These are phyloP conservation scores for Passer montanus DNA, from an alignment of 2,113 vertebrate genomes.

Conservation along the genomic window DNA sequence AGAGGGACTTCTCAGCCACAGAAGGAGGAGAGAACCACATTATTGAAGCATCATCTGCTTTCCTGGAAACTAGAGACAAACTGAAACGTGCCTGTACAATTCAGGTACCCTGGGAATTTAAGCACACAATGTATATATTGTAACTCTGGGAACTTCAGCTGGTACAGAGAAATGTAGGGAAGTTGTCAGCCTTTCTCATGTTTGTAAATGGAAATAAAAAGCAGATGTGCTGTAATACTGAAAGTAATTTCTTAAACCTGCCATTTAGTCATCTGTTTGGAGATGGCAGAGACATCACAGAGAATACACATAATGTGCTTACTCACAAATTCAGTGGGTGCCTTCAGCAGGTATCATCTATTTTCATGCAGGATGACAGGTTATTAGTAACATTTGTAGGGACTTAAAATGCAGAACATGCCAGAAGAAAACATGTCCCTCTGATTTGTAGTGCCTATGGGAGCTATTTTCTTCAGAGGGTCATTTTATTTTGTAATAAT, in stretches of 20 bases:
- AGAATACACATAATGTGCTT: not conserved
- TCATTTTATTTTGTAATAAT: conserved; percentile 82
- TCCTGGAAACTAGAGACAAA: not conserved
- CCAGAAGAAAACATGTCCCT: conserved; percentile 59
- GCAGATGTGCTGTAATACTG: not conserved
- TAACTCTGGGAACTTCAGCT: not conserved
- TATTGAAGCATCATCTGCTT: not conserved
- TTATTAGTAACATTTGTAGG: conserved; percentile 47
- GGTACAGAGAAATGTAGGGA: not conserved
- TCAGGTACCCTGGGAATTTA: not conserved
- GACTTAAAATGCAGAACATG: conserved; percentile 65
- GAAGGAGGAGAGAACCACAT: not conserved
- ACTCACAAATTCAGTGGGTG: not conserved
- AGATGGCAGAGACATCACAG: not conserved
- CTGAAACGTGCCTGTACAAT: not conserved
- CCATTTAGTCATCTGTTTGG: not conserved
- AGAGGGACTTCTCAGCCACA: not conserved
- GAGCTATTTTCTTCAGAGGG: conserved; percentile 74
- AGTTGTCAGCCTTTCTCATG: not conserved
- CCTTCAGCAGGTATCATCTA: conserved; percentile 44
- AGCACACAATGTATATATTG: not conserved
- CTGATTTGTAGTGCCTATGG: conserved; percentile 73
- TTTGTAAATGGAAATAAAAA: not conserved
- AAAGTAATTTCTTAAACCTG: not conserved
- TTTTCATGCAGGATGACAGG: conserved; percentile 26